A percentile compares a stretch with the other conserved stretches of the same genome.
These are phyloP conservation scores for Chelonia mydas DNA, from an alignment of 2,797 vertebrate species.

Conservation along the genomic window DNA sequence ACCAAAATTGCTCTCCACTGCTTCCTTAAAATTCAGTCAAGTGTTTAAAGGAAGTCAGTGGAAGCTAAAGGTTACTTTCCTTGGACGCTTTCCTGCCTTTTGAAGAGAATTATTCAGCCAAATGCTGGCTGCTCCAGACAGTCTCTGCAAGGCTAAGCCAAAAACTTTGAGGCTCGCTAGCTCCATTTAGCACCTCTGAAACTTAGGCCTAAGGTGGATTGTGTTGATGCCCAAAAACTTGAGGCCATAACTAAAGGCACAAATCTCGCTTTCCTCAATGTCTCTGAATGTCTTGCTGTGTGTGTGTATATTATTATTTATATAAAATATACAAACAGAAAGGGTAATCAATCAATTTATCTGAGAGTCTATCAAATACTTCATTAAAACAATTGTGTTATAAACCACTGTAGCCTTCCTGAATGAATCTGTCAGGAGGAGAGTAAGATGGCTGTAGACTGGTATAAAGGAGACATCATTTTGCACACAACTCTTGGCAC, in stretches of 20 bases:
- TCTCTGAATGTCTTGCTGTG: not conserved
- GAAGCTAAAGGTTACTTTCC: not conserved
- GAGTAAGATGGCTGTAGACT: slow-evolving; percentile 46
- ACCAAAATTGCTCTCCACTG: not conserved
- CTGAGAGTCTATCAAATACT: slow-evolving; percentile 54
- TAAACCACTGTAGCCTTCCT: slow-evolving; percentile 61
- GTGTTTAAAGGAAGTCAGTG: slow-evolving; percentile 13
- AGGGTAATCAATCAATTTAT: slow-evolving; percentile 39
- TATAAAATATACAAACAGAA: not conserved
- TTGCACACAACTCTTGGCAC: slow-evolving; percentile 61
- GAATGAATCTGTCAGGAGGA: slow-evolving; percentile 68
- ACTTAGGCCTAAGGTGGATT: slow-evolving; percentile 37
- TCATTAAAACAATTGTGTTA: slow-evolving; percentile 70
- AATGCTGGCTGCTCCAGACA: slow-evolving; percentile 6
- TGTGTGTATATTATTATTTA: not conserved
- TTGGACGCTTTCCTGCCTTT: not conserved
- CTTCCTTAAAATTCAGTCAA: not conserved
- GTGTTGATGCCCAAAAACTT: slow-evolving; percentile 8
- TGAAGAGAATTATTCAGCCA: slow-evolving; percentile 19
- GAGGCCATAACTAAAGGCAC: not conserved
- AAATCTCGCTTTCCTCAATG: not conserved
- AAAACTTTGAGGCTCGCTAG: not conserved
- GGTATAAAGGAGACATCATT: not conserved
- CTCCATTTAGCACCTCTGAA: slow-evolving; percentile 39
- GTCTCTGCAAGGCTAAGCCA: not conserved